Conservation (phyloP, 2,113 vertebrate genomes). For the Eretmochelys imbricata region DNA sequence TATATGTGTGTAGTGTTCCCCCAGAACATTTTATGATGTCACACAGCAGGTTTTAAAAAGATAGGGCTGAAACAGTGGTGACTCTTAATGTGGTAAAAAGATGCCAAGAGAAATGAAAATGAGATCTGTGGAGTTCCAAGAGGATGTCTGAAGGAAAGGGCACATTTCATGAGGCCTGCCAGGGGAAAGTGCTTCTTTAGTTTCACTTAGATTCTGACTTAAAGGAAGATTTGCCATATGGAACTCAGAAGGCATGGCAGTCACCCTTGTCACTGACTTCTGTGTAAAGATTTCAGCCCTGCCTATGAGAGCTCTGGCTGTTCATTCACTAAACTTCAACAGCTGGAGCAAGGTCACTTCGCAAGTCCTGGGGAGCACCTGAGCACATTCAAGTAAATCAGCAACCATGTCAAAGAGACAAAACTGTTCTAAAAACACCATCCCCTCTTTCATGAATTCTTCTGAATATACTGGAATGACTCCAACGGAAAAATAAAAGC, state of each 20-base stretch:
- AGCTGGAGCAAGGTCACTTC: constrained; percentile 2
- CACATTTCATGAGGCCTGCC: not conserved
- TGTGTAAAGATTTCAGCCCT: not conserved
- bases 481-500: not conserved
- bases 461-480: not conserved
- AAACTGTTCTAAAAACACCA: constrained; percentile 2
- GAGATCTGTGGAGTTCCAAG: not conserved
- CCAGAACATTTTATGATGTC: not conserved
- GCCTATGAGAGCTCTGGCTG: constrained; percentile 14
- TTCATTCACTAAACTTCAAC: constrained; percentile 36
- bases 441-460: not conserved
- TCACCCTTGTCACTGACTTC: not conserved
- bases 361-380: not conserved
- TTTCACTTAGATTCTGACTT: not conserved
- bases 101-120: not conserved
- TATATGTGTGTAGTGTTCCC: not conserved
- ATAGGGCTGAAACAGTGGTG: not conserved
- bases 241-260: fast-evolving
- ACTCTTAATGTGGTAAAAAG: not conserved
- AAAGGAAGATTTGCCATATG: not conserved
- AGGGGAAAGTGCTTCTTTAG: not conserved
- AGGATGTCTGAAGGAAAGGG: not conserved
- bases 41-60: not conserved
- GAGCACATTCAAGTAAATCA: not conserved
- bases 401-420: not conserved